These are phyloP conservation scores for Eublepharis macularius DNA, from an alignment of 2,113 vertebrate species.

Conservation along the genomic window DNA sequence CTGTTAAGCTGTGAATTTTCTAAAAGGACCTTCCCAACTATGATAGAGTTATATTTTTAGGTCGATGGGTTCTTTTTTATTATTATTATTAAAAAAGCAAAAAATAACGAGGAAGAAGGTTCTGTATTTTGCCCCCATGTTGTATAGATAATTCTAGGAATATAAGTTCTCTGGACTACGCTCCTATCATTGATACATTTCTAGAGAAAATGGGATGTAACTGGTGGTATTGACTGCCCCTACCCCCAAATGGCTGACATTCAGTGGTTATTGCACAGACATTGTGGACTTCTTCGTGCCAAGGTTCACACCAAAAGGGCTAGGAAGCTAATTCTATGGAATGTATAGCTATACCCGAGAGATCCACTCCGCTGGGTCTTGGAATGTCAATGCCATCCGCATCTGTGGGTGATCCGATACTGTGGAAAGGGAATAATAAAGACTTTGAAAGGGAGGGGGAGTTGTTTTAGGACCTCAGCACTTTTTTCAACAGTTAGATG, in stretches of 20 bases:
- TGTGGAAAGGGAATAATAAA: constrained; percentile 11
- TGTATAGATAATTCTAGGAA: constrained; percentile 1
- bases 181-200: background rate
- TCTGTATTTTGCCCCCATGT: background rate
- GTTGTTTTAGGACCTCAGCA: background rate
- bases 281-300: background rate
- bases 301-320: background rate
- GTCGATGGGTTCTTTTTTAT: background rate
- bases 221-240: background rate
- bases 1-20: constrained; percentile 64
- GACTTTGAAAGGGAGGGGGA: constrained; percentile 26
- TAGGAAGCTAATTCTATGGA: constrained; percentile 21
- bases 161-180: constrained; percentile 2
- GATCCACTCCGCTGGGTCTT: background rate
- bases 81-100: background rate
- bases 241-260: background rate
- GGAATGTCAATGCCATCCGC: background rate
- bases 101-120: background rate
- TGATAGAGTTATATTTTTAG: constrained; percentile 56
- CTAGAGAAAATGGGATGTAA: background rate
- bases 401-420: background rate
- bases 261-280: background rate
- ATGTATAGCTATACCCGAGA: background rate
- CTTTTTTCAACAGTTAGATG: constrained; percentile 35
- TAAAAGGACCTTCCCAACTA: constrained; percentile 40